Percentiles rank a stretch among this genome's conserved stretches.
These are phyloP conservation scores for Chloroceryle aenea DNA, from an alignment of 2,113 vertebrate species.

Conservation along the genomic window DNA sequence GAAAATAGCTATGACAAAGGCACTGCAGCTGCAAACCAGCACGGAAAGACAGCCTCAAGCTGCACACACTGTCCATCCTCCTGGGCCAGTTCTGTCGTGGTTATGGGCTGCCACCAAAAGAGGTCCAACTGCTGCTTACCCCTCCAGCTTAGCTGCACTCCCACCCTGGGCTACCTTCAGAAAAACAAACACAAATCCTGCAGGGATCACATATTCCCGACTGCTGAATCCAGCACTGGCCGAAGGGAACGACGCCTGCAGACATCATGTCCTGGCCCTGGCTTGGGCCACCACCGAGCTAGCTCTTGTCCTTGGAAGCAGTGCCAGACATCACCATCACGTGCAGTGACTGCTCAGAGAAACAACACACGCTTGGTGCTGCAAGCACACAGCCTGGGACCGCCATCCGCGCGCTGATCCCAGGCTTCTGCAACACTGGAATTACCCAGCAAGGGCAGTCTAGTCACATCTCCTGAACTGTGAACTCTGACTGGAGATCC, in stretches of 20 bases:
- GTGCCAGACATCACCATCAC: background rate
- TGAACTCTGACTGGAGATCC: background rate
- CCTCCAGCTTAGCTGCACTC: background rate
- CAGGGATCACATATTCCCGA: background rate
- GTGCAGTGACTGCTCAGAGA: background rate
- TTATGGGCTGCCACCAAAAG: fast-evolving
- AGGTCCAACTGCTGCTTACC: background rate
- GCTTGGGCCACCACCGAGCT: background rate
- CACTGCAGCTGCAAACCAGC: background rate
- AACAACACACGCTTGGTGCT: background rate
- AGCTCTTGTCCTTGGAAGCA: background rate
- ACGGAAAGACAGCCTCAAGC: background rate
- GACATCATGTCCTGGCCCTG: background rate
- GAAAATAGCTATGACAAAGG: background rate
- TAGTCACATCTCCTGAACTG: background rate
- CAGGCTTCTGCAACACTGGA: too few species aligned
- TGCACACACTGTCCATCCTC: background rate
- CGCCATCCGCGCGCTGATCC: background rate
- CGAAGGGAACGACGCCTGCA: background rate
- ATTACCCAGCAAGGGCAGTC: too few species aligned
- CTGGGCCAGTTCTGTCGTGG: background rate
- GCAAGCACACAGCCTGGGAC: fast-evolving
- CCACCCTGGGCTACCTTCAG: background rate
- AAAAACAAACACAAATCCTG: background rate
- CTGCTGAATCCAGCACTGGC: fast-evolving